Percentiles rank a stretch among this genome's conserved stretches.
These are phyloP conservation scores for Catocala nupta DNA, from an alignment of 2,888 invertebrate species.

Conservation along the genomic window DNA sequence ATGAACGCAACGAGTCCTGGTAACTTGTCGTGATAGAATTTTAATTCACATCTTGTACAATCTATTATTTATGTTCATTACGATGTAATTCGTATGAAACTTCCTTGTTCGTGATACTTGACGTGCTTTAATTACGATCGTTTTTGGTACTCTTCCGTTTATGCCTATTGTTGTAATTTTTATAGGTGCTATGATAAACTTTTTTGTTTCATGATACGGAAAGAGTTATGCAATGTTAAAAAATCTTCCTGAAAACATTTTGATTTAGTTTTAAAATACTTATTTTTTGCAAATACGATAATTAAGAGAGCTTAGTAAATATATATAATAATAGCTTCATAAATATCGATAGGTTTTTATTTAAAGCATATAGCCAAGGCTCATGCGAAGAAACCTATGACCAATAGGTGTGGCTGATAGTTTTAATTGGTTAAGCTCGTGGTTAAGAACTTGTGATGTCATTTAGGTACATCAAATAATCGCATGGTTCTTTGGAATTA, in stretches of 20 bases:
- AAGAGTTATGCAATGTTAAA: background rate
- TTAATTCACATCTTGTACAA: slow-evolving; percentile 19
- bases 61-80: slow-evolving; percentile 2
- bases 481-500: no score
- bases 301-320: no score
- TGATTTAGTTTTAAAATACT: no score
- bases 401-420: no score
- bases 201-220: background rate
- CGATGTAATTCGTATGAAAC: slow-evolving; percentile 6
- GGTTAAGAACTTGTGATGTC: no score
- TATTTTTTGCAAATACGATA: no score
- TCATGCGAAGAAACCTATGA: no score
- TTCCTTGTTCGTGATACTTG: slow-evolving; percentile 13
- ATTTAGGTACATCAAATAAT: no score
- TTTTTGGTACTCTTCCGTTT: slow-evolving; percentile 1
- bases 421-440: no score
- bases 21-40: slow-evolving; percentile 25
- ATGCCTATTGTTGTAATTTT: background rate
- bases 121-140: background rate
- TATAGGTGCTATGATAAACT: background rate
- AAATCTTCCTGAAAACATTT: background rate
- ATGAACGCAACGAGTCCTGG: slow-evolving; percentile 39
- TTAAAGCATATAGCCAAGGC: no score
- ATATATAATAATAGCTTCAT: no score
- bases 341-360: no score